A percentile compares a stretch with the other conserved stretches of the same genome.
Conservation (phyloP, 2,797 vertebrate genomes). For the Intellagama lesueurii region DNA sequence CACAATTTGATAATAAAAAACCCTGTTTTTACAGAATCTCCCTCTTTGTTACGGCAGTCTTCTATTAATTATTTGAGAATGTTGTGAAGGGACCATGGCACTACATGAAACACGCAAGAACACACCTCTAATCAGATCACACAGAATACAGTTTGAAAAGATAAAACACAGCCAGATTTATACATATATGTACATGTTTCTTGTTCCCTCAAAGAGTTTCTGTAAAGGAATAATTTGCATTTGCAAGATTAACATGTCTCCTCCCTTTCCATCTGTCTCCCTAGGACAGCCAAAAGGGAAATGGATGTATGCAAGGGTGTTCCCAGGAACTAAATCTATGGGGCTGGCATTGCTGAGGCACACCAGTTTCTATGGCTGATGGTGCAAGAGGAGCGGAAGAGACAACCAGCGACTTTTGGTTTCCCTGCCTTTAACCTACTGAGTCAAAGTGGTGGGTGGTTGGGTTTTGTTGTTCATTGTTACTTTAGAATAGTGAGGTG, state of each 20-base stretch:
- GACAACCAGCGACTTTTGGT: background rate
- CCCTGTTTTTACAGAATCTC: conserved; percentile 57
- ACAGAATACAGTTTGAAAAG: no score
- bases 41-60: background rate
- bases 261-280: background rate
- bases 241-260: background rate
- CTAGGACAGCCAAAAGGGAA: no score
- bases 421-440: background rate
- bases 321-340: background rate
- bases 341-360: background rate
- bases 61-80: background rate
- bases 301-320: background rate
- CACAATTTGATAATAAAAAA: conserved; percentile 74
- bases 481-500: background rate
- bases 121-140: no score
- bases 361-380: background rate
- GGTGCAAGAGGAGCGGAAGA: background rate
- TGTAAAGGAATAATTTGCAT: no score
- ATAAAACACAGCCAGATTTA: no score
- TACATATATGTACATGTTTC: no score
- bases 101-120: no score
- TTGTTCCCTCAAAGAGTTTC: no score
- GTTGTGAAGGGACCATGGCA: background rate
- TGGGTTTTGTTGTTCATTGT: background rate
- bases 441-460: background rate